A percentile compares a stretch with the other conserved stretches of the same genome.
Conservation (phyloP, 2,113 vertebrate species). For the Engraulis encrasicolus region DNA sequence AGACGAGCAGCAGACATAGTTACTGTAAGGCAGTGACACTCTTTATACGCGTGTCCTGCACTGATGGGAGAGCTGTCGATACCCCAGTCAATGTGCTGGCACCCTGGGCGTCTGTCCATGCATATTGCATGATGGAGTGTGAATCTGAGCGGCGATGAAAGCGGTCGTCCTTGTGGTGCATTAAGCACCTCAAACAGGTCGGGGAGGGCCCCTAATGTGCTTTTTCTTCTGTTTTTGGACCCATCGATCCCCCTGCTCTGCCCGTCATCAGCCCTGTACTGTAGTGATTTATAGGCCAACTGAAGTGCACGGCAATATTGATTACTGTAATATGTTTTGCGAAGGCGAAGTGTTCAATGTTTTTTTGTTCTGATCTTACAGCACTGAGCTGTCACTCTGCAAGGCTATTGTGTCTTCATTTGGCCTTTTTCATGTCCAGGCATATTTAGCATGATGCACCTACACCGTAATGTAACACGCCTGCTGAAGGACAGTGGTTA, state of each 20-base stretch:
- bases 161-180: neutral
- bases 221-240: slow-evolving; percentile 38
- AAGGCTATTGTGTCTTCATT: neutral
- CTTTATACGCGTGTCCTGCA: neutral
- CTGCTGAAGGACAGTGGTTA: neutral
- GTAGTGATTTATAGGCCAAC: slow-evolving; percentile 26
- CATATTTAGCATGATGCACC: neutral
- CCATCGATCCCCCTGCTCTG: slow-evolving; percentile 33
- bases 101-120: slow-evolving; percentile 3
- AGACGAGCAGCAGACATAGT: neutral
- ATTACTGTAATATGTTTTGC: slow-evolving; percentile 37
- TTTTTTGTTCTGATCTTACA: slow-evolving; percentile 28
- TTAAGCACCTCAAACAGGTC: slow-evolving; percentile 20
- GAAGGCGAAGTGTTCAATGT: slow-evolving; percentile 39
- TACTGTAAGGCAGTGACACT: neutral
- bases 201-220: slow-evolving; percentile 38
- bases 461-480: neutral
- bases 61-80: neutral
- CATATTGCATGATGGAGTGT: slow-evolving; percentile 15
- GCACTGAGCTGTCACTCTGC: slow-evolving; percentile 16
- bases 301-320: slow-evolving; percentile 44
- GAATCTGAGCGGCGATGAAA: neutral
- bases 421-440: neutral
- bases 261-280: slow-evolving; percentile 7
- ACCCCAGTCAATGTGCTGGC: neutral